Evolutionary conservation across 1,140 invertebrate genomes (phyloP).

Genomic region (Portunus trituberculatus): DNA sequence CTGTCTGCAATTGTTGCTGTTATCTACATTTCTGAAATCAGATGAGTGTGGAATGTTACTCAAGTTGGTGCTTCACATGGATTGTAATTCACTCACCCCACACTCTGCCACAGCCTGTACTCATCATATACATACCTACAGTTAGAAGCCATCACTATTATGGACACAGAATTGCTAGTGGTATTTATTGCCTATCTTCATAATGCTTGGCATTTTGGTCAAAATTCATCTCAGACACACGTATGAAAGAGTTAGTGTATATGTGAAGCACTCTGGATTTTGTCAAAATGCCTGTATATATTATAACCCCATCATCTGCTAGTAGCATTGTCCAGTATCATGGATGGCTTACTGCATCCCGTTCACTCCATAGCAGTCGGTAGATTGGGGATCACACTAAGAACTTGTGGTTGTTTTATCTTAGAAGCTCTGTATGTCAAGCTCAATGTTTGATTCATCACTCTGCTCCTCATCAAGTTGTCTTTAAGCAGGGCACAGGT

Average conservation of each 20-base stretch:
- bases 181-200: conserved; percentile 33
- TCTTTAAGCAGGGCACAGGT: conserved; percentile 18
- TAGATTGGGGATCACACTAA: conserved; percentile 40
- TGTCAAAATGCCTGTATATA: conserved; percentile 41
- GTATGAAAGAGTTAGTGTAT: conserved; percentile 14
- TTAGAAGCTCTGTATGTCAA: background rate
- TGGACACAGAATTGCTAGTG: conserved; percentile 48
- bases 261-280: conserved; percentile 33
- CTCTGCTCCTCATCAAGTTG: background rate
- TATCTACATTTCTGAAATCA: conserved; percentile 56
- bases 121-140: background rate
- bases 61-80: conserved; percentile 53
- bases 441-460: background rate
- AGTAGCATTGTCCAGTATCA: conserved; percentile 52
- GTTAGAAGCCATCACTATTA: conserved; percentile 49
- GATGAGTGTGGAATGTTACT: conserved; percentile 58
- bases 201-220: conserved; percentile 27
- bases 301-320: conserved; percentile 27
- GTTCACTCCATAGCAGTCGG: conserved; percentile 39
- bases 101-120: conserved; percentile 47
- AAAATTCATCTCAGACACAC: conserved; percentile 41
- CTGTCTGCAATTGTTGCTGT: conserved; percentile 10
- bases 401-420: conserved; percentile 21
- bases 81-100: conserved; percentile 33
- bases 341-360: conserved; percentile 55